Evolutionary conservation across 2,797 vertebrate genomes (phyloP), one percentile per base, ranked within the genome.

Genomic region (Coregonus suidteri): DNA sequence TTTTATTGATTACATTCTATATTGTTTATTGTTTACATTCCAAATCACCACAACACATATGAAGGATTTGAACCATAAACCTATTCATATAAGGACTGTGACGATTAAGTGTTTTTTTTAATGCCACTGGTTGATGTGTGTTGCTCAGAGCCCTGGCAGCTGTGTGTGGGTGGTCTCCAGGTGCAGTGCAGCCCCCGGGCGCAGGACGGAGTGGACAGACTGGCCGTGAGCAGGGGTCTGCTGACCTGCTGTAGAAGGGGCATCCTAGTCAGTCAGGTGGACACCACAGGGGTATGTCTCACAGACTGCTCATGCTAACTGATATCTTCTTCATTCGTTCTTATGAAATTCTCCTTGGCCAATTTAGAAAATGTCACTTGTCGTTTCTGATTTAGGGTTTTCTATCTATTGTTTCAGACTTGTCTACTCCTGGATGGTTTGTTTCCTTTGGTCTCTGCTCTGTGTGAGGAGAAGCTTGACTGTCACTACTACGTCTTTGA

Each of bases 401-500:
- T 75, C 20, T 69, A 54, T 73, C n/a, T 71, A 56, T 80, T 73
- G 66, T 78, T 81, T 25, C 85, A 96, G 95, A 86, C 25, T 16
- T 93, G 93, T 82, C 85, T 97, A n/a, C 89, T 97, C 84, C 86
- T 97, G 80, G 92, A 94, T 0, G 85, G 93, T 15, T 64, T 98
- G 77, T 95, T 97, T 77, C 94, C 95, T n/a, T 14, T 93, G 59
- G 81, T 96, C 75, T 87, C 71, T 64, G 76, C 82, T 71, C 70
- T 96, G 81, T 95, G 94, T 82, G 92, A 93, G 75, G 91, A 96
- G 84, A 94, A 92, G 75, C 89, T 92, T 76, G 93, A 95, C 70
- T 93, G 88, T 82, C 94, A 94, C 80, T 95, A 94, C 87, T 94
- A 95, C 78, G 91, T 93, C 35, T 96, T 96, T 82, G 96, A 98